Evolutionary conservation across 2,888 invertebrate species (phyloP).

Genomic region (Pollenia angustigena): DNA sequence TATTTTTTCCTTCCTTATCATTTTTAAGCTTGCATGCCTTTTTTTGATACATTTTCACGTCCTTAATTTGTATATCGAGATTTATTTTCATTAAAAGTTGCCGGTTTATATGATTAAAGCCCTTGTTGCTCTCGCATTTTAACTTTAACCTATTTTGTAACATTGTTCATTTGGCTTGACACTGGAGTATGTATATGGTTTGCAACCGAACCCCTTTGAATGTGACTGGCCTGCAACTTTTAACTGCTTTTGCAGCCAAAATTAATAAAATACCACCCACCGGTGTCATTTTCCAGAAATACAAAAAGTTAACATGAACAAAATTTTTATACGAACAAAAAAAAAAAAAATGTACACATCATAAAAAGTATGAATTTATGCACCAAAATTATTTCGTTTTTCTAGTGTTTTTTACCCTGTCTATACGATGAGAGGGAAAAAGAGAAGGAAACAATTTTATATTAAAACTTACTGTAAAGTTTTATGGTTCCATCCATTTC

Average conservation of each 20-base stretch:
- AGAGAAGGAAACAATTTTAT: not conserved
- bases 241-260: not conserved
- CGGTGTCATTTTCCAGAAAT: not conserved
- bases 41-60: conserved; percentile 1
- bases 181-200: not conserved
- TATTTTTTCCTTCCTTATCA: not conserved
- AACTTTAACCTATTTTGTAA: conserved; percentile 10
- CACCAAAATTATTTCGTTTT: not conserved
- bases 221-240: not conserved
- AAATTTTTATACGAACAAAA: not conserved
- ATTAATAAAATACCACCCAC: not conserved
- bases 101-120: conserved; percentile 35
- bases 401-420: not conserved
- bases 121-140: not conserved
- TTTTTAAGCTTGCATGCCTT: not conserved
- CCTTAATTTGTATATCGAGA: conserved; percentile 22
- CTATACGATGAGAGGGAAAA: not conserved
- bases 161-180: not conserved
- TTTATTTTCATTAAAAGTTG: conserved; percentile 59
- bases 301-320: not conserved
- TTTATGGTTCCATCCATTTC: conserved; percentile 95
- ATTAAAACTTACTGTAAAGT: conserved; percentile 91
- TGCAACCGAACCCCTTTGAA: conserved; percentile 1
- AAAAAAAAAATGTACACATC: no score
- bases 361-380: conserved; percentile 3